Evolutionary conservation across 1,140 invertebrate species (phyloP), one percentile per base, ranked within the genome.

Genomic region (Ceratoteleas bidentatus): DNA sequence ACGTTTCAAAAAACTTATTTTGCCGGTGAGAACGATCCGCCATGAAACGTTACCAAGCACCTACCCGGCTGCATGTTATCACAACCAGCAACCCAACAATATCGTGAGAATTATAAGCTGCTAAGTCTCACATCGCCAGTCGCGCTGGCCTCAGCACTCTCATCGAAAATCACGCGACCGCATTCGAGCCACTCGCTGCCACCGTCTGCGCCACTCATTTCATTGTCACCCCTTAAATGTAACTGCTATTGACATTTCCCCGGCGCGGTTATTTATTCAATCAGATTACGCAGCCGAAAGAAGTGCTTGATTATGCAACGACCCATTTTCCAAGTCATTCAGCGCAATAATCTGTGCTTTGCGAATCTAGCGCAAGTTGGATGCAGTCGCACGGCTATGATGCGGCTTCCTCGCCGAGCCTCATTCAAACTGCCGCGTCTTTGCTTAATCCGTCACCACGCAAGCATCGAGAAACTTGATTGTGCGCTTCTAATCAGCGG

Each of bases 401-500:
- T 74, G 74, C 62, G 58, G 50, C 74, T 81, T 72, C 58, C 72
- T 57, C 14, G 61, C 66, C 49, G 47, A 50, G 73, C 47, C 61
- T 73, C 62, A 81, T 81, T 76, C 56, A 81, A 53, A 61, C 57
- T 62, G 57, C 80, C 52, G 62, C 45, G 74, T 77, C 83, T 85
- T 86, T 85, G 81, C 81, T 85, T 88, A 88, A 89, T 90, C 84
- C 85, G 77, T 81, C 84, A 79, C 72, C 83, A 83, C 83, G 84
- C 84, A 84, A 81, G 85, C 84, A 84, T 81, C 78, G 84, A 84
- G 87, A 86, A 89, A 87, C 87, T 88, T 87, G 87, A 83, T 81
- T 85, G 85, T 86, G 86, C 84, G 88, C 86, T 88, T 90, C 88
- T 90, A 89, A 90, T 90, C 89, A 90, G 86, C 81, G 85, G 78